Evolutionary conservation across 2,888 invertebrate genomes (phyloP), one percentile per base, ranked within the genome.

Genomic region (Sarcophaga caerulescens): DNA sequence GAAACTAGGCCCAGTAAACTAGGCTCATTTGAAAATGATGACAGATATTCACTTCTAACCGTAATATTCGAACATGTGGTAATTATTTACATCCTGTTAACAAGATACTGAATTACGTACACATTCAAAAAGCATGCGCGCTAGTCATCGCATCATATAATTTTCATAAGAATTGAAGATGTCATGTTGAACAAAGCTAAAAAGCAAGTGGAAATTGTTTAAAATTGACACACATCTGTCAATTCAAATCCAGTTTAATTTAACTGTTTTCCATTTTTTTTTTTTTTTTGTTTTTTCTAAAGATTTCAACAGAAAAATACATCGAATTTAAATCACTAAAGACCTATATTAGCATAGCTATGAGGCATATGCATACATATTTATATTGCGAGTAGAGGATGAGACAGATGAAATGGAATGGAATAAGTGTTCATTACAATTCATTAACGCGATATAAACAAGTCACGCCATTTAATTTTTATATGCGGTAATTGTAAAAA

Each of bases 181-280:
- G 74, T 68, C 74, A 59, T 25, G 59, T 45, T 14, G 12, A 14
- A 14, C 12, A 11, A 47, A 47, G 8, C 3, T 4, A 47, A 47
- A 47, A 47, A 47, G 17, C 35, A 35, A 35, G 35, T 35, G 35
- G 35, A 52, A 45, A 68, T 60, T 62, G 25, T 59, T 25, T 25
- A 74, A 35, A 25, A 62, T 47, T 44, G 71, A 44, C 77, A 71
- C 23, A 82, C 35, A 77, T 77, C 59, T 82, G 76, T 77, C 77
- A 82, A 57, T 62, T 25, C 17, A n/a, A 47, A 73, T 77, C 77
- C 65, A 11, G 77, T 71, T 57, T 66, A 57, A 25, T 52, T 52
- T 52, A 14, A 52, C 52, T 17, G 52, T 52, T 52, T 47, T n/a
- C n/a, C n/a, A 0, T 47, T 12, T 12, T 14, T 47, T 0, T 47